Percentiles rank a stretch among this genome's conserved stretches.
Evolutionary conservation across 23 tunicate genomes (phyloP).

Genomic region (Trididemnum clinides): DNA sequence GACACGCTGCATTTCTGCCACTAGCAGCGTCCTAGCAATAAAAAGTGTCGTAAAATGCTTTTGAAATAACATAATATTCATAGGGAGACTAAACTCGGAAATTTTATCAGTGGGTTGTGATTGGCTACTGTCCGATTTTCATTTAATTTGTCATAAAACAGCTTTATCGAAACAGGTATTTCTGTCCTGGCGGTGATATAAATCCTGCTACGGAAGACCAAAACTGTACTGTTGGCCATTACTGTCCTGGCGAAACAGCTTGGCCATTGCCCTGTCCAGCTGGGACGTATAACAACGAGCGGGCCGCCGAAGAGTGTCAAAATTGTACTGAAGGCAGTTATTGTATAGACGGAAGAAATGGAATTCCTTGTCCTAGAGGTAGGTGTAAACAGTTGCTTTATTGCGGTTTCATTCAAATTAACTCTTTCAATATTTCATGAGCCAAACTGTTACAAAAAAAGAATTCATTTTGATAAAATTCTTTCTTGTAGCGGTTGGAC

Average conservation of each 20-base stretch:
- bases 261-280: slow-evolving; percentile 53
- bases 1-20: too few species aligned
- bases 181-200: slow-evolving; percentile 62
- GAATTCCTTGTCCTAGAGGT: slow-evolving; percentile 64
- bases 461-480: too few species aligned
- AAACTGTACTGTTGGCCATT: slow-evolving; percentile 73
- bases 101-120: too few species aligned
- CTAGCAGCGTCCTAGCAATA: too few species aligned
- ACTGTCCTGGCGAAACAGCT: slow-evolving; percentile 72
- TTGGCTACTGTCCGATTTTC: too few species aligned
- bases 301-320: slow-evolving; percentile 43
- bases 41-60: too few species aligned
- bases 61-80: too few species aligned
- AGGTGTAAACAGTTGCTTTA: background rate
- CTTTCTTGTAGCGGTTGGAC: background rate
- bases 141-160: too few species aligned
- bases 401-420: too few species aligned
- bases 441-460: too few species aligned
- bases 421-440: too few species aligned
- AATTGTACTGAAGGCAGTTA: slow-evolving; percentile 81
- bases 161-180: slow-evolving; percentile 52
- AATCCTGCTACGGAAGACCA: slow-evolving; percentile 17
- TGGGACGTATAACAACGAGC: slow-evolving; percentile 57
- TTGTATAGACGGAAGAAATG: slow-evolving; percentile 65
- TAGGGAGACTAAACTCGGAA: too few species aligned